phyloP scores from a whole-genome alignment of 2,113 vertebrate species.

The Amblyornis subalaris region DNA sequence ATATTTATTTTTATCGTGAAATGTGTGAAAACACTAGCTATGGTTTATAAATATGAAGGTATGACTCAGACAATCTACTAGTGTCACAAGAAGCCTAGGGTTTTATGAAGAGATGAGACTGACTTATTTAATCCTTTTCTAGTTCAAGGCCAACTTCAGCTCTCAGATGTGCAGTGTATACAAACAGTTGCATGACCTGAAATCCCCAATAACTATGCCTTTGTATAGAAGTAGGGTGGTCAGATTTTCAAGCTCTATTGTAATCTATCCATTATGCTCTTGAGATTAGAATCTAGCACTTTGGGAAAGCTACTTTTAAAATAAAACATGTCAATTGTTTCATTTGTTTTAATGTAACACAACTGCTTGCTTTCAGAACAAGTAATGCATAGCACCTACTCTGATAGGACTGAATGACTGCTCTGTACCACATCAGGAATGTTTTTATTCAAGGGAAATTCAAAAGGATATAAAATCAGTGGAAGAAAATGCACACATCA shows the following conservation, averaged over 20 bases:
- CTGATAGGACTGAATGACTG: not conserved
- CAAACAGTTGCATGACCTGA: not conserved
- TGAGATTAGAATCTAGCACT: not conserved
- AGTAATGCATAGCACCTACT: not conserved
- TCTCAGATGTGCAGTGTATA: not conserved
- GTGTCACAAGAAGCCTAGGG: not conserved
- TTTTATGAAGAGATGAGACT: not conserved
- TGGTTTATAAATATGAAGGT: slow-evolving; percentile 8
- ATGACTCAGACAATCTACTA: not conserved
- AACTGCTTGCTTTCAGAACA: not conserved
- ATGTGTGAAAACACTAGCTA: not conserved
- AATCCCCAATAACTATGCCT: not conserved
- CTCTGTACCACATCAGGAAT: not conserved
- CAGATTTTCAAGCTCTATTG: not conserved
- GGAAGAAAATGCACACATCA: not conserved
- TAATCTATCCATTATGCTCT: not conserved
- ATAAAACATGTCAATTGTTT: not conserved
- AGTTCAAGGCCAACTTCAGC: slow-evolving; percentile 2
- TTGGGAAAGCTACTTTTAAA: not conserved
- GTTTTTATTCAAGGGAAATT: not conserved
- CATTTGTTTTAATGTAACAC: not conserved
- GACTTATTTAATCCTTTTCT: not conserved
- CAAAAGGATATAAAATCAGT: not conserved
- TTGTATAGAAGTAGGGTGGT: not conserved
- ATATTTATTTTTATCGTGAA: slow-evolving; percentile 15